Conservation (phyloP, 2,113 vertebrate species). For the Lophochroa leadbeateri region DNA sequence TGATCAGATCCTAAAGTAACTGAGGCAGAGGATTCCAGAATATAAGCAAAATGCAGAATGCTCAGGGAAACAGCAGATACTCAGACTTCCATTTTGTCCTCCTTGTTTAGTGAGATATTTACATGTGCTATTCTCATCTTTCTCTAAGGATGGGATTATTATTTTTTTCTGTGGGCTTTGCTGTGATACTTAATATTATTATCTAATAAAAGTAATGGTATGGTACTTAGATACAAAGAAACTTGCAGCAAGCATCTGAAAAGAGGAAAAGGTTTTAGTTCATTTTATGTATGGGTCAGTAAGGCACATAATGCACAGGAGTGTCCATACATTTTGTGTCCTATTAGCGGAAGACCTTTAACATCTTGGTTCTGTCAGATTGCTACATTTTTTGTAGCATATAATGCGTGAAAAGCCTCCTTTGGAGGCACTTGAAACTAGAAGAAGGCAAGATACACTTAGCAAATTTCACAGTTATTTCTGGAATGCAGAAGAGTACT, state of each 20-base stretch:
- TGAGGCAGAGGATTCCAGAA: background rate
- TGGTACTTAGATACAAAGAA: background rate
- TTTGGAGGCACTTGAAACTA: background rate
- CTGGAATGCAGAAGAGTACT: background rate
- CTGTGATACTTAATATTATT: background rate
- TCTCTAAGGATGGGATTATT: background rate
- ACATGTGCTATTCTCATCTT: background rate
- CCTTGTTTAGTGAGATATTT: background rate
- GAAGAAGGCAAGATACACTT: background rate
- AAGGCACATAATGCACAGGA: background rate
- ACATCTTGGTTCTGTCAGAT: background rate
- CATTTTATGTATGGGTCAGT: background rate
- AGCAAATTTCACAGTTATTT: background rate
- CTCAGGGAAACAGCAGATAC: background rate
- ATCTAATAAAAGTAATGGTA: background rate
- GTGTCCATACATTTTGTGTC: background rate
- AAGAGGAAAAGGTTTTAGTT: background rate
- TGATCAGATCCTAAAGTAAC: background rate
- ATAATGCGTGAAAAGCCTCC: background rate
- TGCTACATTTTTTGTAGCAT: background rate
- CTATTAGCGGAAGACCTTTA: background rate
- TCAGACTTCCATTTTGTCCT: background rate
- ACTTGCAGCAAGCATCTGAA: background rate
- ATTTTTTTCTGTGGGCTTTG: background rate
- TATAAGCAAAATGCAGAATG: background rate